Percentiles rank a stretch among this genome's conserved stretches.
phyloP scores from a whole-genome alignment of 1,140 invertebrate species.

The Euura lappo region DNA sequence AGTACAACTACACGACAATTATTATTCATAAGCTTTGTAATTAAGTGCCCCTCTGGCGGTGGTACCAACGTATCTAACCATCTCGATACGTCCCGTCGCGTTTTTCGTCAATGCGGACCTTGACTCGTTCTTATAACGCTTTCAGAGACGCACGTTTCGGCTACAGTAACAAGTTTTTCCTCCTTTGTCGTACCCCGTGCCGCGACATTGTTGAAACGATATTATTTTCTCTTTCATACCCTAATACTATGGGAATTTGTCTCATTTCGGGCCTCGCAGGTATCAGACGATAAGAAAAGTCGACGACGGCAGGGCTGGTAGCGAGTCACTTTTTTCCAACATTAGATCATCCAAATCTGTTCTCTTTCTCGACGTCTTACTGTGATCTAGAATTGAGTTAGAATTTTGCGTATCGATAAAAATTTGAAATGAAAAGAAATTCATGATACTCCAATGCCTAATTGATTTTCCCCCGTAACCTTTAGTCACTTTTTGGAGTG shows the following conservation, averaged over 20 bases:
- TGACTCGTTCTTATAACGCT: neutral
- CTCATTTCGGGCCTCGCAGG: constrained; percentile 5
- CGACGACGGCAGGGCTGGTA: no score
- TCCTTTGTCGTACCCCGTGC: constrained; percentile 22
- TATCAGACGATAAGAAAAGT: no score
- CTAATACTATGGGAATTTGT: constrained; percentile 10
- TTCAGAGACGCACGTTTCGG: neutral
- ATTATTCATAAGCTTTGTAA: constrained; percentile 58
- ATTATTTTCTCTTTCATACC: constrained; percentile 22
- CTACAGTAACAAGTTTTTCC: constrained; percentile 18
- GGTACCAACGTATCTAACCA: constrained; percentile 36
- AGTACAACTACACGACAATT: constrained; percentile 57
- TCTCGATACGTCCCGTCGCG: constrained; percentile 34
- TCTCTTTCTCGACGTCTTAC: no score
- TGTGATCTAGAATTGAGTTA: no score
- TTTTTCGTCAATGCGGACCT: constrained; percentile 17
- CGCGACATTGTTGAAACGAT: constrained; percentile 36
- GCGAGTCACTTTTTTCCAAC: no score
- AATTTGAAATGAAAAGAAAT: no score
- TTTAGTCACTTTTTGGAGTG: no score
- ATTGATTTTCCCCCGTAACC: no score
- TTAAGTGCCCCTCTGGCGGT: constrained; percentile 41
- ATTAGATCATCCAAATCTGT: no score
- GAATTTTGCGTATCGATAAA: no score
- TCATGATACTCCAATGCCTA: no score